Percentiles rank a stretch among this genome's conserved stretches.
phyloP scores from a whole-genome alignment of 2,797 vertebrate genomes.

The Typhlichthys eigenmanni region DNA sequence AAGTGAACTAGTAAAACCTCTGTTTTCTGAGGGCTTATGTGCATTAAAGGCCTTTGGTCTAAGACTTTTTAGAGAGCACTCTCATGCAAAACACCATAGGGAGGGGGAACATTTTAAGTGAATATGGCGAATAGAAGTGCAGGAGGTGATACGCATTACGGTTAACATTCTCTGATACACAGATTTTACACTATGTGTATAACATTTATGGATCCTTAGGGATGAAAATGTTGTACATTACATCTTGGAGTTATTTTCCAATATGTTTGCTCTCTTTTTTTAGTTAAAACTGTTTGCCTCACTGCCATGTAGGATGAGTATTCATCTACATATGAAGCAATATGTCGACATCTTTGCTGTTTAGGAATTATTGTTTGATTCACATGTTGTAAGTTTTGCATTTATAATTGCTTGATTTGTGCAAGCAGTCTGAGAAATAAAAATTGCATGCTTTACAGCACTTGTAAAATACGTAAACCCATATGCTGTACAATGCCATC shows the following conservation, averaged over 20 bases:
- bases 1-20: constrained; percentile 72
- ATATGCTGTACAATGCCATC: constrained; percentile 71
- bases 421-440: constrained; percentile 79
- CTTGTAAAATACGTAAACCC: constrained; percentile 78
- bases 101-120: too few species aligned
- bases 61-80: constrained; percentile 41
- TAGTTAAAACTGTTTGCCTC: too few species aligned
- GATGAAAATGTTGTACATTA: too few species aligned
- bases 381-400: constrained; percentile 71
- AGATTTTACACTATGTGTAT: too few species aligned
- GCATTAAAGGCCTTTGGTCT: constrained; percentile 61
- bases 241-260: too few species aligned
- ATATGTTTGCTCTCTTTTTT: too few species aligned
- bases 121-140: too few species aligned
- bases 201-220: too few species aligned
- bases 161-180: too few species aligned
- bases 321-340: not conserved
- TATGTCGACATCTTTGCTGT: not conserved
- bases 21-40: constrained; percentile 64
- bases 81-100: not conserved
- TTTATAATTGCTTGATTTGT: constrained; percentile 78
- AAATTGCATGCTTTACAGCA: constrained; percentile 81
- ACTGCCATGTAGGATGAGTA: too few species aligned
- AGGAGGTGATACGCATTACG: too few species aligned
- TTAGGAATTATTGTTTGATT: constrained; percentile 51